These are phyloP conservation scores for Pardosa pseudoannulata DNA, from an alignment of 2,888 invertebrate species.

Conservation along the genomic window DNA sequence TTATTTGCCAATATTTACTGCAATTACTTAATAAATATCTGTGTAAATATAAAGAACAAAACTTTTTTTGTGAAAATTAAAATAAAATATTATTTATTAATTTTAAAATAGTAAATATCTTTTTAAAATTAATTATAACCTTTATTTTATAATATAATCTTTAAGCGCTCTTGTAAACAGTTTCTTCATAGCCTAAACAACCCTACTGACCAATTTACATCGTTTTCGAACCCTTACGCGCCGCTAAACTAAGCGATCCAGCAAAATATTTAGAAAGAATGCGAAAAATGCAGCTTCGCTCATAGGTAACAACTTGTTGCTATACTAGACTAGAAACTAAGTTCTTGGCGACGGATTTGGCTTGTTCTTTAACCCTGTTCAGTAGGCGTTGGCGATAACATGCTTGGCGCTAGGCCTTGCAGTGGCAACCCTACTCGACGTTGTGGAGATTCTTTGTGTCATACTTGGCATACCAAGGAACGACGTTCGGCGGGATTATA, in stretches of 20 bases:
- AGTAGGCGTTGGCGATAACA: slow-evolving; percentile 32
- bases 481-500: slow-evolving; percentile 73
- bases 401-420: slow-evolving; percentile 43
- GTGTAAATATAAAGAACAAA: too few species aligned
- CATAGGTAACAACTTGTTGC: slow-evolving; percentile 67
- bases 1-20: too few species aligned
- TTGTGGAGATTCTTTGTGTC: slow-evolving; percentile 98
- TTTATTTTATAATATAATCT: neutral
- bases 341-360: slow-evolving; percentile 43
- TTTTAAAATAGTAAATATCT: too few species aligned
- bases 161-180: neutral
- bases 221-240: slow-evolving; percentile 14
- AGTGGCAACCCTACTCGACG: slow-evolving; percentile 81
- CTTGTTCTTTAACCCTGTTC: neutral
- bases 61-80: too few species aligned
- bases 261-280: slow-evolving; percentile 65
- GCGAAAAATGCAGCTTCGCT: slow-evolving; percentile 62
- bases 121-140: neutral
- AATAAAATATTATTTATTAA: too few species aligned
- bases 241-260: slow-evolving; percentile 25
- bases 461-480: slow-evolving; percentile 94
- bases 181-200: neutral
- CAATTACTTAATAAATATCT: too few species aligned
- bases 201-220: slow-evolving; percentile 27
- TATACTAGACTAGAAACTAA: slow-evolving; percentile 56